These are phyloP conservation scores for Chymomyza caudatula DNA, from an alignment of 2,888 invertebrate genomes.

Conservation along the genomic window DNA sequence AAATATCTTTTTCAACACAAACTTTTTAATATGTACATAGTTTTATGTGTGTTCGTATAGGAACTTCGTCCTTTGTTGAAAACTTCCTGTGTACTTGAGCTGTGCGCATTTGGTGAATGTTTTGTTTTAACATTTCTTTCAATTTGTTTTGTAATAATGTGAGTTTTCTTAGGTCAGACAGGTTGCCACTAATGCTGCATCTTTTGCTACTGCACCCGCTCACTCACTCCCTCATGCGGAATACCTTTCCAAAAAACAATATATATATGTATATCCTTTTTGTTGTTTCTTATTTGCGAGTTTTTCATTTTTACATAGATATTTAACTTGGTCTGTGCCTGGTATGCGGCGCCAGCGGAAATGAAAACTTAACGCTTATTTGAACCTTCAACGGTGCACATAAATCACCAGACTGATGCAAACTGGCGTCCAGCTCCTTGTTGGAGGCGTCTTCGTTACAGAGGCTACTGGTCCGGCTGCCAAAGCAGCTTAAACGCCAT, in stretches of 20 bases:
- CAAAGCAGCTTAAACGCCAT: conserved; percentile 62
- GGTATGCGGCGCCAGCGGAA: conserved; percentile 62
- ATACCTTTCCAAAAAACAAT: conserved; percentile 6
- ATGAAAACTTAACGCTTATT: conserved; percentile 72
- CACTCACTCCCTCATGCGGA: conserved; percentile 9
- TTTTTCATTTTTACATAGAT: conserved; percentile 54
- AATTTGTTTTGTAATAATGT: conserved; percentile 66
- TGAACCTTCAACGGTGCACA: conserved; percentile 71
- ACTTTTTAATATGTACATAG: not conserved
- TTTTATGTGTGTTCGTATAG: not conserved
- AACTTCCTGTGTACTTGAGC: not conserved
- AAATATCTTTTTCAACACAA: not conserved
- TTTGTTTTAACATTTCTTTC: conserved; percentile 65
- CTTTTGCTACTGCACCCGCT: conserved; percentile 4
- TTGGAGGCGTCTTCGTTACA: not conserved
- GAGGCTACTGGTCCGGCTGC: conserved; percentile 22
- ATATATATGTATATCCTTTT: conserved; percentile 38
- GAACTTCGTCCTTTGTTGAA: not conserved
- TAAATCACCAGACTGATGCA: conserved; percentile 61
- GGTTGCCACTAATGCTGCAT: conserved; percentile 10
- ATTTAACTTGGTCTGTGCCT: conserved; percentile 42
- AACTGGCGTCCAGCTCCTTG: conserved; percentile 3
- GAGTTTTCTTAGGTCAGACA: conserved; percentile 30
- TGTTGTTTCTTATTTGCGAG: conserved; percentile 54
- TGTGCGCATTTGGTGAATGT: not conserved